Percentiles rank a stretch among this genome's conserved stretches.
phyloP scores from a whole-genome alignment of 1,140 invertebrate genomes.

The Zaprionus camerounensis region DNA sequence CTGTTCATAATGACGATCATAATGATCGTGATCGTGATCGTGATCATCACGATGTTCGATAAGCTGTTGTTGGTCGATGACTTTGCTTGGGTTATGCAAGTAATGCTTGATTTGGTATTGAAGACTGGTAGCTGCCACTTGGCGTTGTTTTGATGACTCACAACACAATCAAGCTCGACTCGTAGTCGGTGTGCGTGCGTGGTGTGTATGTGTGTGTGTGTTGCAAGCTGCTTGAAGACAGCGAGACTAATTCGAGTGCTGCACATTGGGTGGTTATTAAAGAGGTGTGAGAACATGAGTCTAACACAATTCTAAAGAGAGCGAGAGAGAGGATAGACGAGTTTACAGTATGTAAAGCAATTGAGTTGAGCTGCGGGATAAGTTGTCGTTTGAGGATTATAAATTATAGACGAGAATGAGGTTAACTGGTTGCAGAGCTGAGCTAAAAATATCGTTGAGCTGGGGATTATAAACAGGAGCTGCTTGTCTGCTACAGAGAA shows the following conservation, averaged over 20 bases:
- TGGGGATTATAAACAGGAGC: too few relatives aligned
- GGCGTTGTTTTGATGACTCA: constrained; percentile 70
- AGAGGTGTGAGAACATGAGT: constrained; percentile 37
- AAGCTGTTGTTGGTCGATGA: constrained; percentile 62
- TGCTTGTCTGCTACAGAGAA: background rate
- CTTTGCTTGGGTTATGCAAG: constrained; percentile 75
- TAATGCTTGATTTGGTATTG: constrained; percentile 82
- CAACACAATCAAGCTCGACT: constrained; percentile 29
- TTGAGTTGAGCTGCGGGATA: constrained; percentile 6
- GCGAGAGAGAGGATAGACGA: background rate
- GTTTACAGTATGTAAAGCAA: constrained; percentile 10
- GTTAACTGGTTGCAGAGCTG: background rate
- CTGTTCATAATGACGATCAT: constrained; percentile 37
- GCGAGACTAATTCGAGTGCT: constrained; percentile 50
- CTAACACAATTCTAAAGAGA: constrained; percentile 1
- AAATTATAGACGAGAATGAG: background rate
- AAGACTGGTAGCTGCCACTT: constrained; percentile 79
- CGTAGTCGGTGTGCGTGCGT: background rate
- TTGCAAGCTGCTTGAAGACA: constrained; percentile 34
- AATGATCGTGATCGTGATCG: constrained; percentile 21
- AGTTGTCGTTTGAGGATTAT: constrained; percentile 6
- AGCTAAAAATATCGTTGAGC: background rate
- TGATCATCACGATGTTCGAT: constrained; percentile 26
- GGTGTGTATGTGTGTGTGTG: background rate
- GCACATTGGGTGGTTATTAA: constrained; percentile 44